Conservation (phyloP, 2,888 invertebrate genomes). For the Aricia artaxerxes region DNA sequence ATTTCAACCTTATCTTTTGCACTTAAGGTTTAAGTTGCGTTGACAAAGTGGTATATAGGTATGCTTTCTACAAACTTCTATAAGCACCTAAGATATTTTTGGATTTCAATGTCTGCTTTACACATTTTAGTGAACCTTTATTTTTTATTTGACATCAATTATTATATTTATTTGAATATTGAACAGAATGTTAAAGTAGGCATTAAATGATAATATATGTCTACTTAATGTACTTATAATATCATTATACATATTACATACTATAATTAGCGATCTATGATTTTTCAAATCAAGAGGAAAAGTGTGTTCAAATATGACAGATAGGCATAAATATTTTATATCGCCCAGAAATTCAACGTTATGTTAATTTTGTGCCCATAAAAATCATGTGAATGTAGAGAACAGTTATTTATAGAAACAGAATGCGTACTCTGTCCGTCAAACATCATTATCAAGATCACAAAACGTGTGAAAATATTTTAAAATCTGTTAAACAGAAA, state of each 20-base stretch:
- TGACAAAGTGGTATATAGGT: neutral
- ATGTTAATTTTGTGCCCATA: constrained; percentile 6
- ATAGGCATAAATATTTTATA: neutral
- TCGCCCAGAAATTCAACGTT: neutral
- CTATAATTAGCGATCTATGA: neutral
- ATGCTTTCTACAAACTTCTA: constrained; percentile 27
- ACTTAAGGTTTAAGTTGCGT: neutral
- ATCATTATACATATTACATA: too few species aligned
- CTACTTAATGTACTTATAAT: too few species aligned
- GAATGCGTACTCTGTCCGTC: neutral
- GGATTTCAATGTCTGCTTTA: constrained; percentile 31
- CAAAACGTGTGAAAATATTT: neutral
- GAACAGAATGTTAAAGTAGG: constrained; percentile 9
- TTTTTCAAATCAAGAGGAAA: neutral
- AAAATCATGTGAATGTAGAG: neutral
- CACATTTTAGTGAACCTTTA: constrained; percentile 25
- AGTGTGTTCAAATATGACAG: neutral
- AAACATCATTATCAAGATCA: neutral
- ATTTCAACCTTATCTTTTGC: neutral
- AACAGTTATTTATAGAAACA: constrained; percentile 11
- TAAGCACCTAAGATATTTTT: constrained; percentile 33
- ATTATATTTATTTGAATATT: constrained; percentile 10
- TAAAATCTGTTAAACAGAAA: neutral
- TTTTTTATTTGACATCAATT: constrained; percentile 18
- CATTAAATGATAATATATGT: neutral